phyloP scores from a whole-genome alignment of 2,888 invertebrate species.

The Scelioninae gen. 2 region DNA sequence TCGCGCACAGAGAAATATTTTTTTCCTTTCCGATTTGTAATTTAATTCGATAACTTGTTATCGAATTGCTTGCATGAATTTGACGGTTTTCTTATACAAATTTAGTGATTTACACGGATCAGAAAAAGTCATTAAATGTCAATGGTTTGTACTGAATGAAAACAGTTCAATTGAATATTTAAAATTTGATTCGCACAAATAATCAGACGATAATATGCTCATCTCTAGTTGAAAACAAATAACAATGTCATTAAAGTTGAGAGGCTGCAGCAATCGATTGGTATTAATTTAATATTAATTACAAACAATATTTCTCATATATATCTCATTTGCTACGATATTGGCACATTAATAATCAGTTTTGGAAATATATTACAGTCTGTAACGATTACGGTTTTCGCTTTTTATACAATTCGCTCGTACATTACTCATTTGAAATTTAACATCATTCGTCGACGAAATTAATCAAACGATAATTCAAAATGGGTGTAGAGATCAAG shows the following conservation, averaged over 20 bases:
- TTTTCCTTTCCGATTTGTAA: too few relatives aligned
- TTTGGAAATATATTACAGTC: slow-evolving; percentile 27
- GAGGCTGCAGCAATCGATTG: slow-evolving; percentile 58
- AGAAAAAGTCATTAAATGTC: too few relatives aligned
- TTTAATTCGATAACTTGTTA: too few relatives aligned
- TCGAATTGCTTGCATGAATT: too few relatives aligned
- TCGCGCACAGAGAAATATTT: too few relatives aligned
- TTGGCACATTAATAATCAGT: slow-evolving; percentile 45
- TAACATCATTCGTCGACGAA: slow-evolving; percentile 17
- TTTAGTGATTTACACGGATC: too few relatives aligned
- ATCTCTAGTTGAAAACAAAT: slow-evolving; percentile 34
- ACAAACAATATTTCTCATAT: slow-evolving; percentile 14
- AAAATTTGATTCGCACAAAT: slow-evolving; percentile 2
- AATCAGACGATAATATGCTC: slow-evolving; percentile 31
- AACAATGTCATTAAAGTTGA: slow-evolving; percentile 34
- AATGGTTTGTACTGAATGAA: not conserved
- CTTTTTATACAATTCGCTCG: slow-evolving; percentile 25
- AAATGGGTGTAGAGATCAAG: slow-evolving; percentile 14
- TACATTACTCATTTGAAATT: slow-evolving; percentile 13
- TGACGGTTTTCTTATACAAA: too few relatives aligned
- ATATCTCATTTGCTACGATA: slow-evolving; percentile 16
- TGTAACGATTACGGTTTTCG: slow-evolving; percentile 14
- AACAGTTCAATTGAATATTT: not conserved
- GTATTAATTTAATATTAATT: slow-evolving; percentile 17
- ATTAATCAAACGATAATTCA: not conserved